Base-by-base conservation (phyloP, 2,888 invertebrate species). In the Eledona agricola region DNA sequence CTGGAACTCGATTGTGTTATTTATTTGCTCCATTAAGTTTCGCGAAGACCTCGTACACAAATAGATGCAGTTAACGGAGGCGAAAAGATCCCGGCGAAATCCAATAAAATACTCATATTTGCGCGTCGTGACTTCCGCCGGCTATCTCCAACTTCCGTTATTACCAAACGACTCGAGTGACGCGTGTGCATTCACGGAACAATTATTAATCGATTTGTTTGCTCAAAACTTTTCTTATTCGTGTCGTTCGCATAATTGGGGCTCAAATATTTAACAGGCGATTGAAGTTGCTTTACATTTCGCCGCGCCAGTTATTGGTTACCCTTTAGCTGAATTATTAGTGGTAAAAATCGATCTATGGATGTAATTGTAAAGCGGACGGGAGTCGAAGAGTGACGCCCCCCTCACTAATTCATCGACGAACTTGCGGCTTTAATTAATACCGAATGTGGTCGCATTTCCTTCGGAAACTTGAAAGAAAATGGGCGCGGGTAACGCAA, bases 41-140 rank as follows among this genome's bases (percentile, higher is more conserved):
- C 9, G 19, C 9, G 19, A 19, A 10, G 32, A 4, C 4, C 7
- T 32, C 4, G 10, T 16, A 32, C n/a, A n/a, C n/a, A n/a, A n/a
- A 32, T 7, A 32, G 10, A 4, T 19, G 4, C 16, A 17, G 19
- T 17, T 34, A 19, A 34, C 34, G 11, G 19, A 10, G 2, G 16
- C n/a, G 2, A 6, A 29, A 29, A 29, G 15, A 37, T 37, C n/a
- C 4, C 25, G 10, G 26, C 4, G 9, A 31, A 51, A 37, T 57
- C 54, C 55, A 58, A 50, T 51, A 56, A 58, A 58, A 53, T 53
- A 35, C 45, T 51, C 45, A 51, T 63, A 46, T 59, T 55, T 55
- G 57, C 59, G 60, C 61, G 59, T 63, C 61, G 63, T 63, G 61
- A 63, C 60, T 60, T 63, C 63, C 63, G 63, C 55, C 42, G 53